phyloP scores from a whole-genome alignment of 2,113 vertebrate species.

The Dicentrarchus labrax region DNA sequence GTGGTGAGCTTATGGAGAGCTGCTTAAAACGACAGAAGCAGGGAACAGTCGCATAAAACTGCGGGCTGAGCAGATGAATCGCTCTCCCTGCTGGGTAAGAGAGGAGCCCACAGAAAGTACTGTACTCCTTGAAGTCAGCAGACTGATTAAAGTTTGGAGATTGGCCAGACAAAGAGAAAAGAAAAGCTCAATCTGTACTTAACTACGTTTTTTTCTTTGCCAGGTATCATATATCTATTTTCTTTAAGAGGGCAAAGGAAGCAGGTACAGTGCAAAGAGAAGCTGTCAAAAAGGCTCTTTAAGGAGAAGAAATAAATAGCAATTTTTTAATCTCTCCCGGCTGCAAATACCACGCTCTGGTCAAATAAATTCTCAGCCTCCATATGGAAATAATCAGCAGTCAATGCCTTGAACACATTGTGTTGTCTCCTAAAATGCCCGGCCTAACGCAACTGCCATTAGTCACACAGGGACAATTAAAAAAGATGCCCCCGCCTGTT shows the following conservation, averaged over 20 bases:
- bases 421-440: conserved; percentile 70
- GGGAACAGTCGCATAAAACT: conserved; percentile 59
- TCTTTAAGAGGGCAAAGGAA: conserved; percentile 35
- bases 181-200: conserved; percentile 42
- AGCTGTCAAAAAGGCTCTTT: conserved; percentile 29
- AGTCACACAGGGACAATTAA: conserved; percentile 81
- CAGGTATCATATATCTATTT: conserved; percentile 48
- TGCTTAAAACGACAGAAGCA: conserved; percentile 65
- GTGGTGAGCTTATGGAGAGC: conserved; percentile 60
- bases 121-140: conserved; percentile 71
- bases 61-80: conserved; percentile 72
- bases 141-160: conserved; percentile 80
- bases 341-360: conserved; percentile 38
- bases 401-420: conserved; percentile 70
- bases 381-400: conserved; percentile 76
- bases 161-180: conserved; percentile 54
- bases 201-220: background rate
- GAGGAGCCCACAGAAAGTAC: conserved; percentile 66
- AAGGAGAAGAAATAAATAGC: conserved; percentile 5
- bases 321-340: conserved; percentile 44
- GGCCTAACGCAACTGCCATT: conserved; percentile 70
- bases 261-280: conserved; percentile 41
- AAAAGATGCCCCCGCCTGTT: conserved; percentile 62
- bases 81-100: conserved; percentile 71
- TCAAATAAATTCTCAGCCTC: conserved; percentile 67